phyloP scores from a whole-genome alignment of 2,888 invertebrate genomes.

The Dinocampus coccinellae region DNA sequence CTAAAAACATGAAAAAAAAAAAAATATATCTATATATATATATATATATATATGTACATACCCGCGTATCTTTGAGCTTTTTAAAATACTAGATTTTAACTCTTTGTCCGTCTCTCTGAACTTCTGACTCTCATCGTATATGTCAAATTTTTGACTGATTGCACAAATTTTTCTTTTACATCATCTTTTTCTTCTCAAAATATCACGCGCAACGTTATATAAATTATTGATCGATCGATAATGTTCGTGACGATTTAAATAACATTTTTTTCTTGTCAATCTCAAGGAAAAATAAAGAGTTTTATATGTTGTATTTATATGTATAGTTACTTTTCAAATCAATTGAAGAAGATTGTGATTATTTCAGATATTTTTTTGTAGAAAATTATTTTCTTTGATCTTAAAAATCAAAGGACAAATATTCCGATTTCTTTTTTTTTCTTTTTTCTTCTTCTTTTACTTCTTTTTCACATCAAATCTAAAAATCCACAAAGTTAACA shows the following conservation, averaged over 20 bases:
- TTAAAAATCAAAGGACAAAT: too few species aligned
- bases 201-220: slow-evolving; percentile 5
- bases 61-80: neutral
- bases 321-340: too few species aligned
- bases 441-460: too few species aligned
- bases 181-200: too few species aligned
- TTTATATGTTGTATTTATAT: neutral
- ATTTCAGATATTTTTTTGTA: neutral
- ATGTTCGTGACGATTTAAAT: slow-evolving; percentile 56
- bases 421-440: too few species aligned
- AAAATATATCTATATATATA: slow-evolving; percentile 44
- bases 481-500: too few species aligned
- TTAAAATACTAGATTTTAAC: neutral
- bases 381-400: too few species aligned
- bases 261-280: neutral
- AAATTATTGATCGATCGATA: slow-evolving; percentile 61
- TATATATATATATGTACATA: slow-evolving; percentile 38
- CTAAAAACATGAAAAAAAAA: too few species aligned
- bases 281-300: too few species aligned
- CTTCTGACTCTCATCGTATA: slow-evolving; percentile 43
- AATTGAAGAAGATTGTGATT: slow-evolving; percentile 16
- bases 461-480: too few species aligned
- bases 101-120: slow-evolving; percentile 1
- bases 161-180: slow-evolving; percentile 37
- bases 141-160: slow-evolving; percentile 59